These are phyloP conservation scores for Tenthredo distinguenda DNA, from an alignment of 2,888 invertebrate species.

Conservation along the genomic window DNA sequence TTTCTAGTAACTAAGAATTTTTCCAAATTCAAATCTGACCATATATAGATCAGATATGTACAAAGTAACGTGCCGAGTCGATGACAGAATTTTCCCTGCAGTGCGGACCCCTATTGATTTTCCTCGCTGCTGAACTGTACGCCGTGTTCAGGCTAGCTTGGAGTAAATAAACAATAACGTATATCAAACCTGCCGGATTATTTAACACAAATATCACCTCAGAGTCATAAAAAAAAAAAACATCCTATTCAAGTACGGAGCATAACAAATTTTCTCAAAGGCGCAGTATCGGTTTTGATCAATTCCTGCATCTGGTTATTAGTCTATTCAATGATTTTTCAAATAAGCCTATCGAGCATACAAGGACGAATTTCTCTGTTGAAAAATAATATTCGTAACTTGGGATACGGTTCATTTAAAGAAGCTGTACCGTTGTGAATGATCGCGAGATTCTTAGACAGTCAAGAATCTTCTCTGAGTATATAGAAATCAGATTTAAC, in stretches of 20 bases:
- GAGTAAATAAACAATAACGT: conserved; percentile 75
- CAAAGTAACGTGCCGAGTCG: conserved; percentile 3
- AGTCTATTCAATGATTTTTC: background rate
- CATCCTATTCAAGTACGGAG: background rate
- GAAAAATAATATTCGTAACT: background rate
- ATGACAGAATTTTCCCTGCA: conserved; percentile 76
- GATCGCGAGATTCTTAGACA: background rate
- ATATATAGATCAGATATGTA: background rate
- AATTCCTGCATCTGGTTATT: background rate
- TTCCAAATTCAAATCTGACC: conserved; percentile 8
- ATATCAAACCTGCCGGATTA: conserved; percentile 6
- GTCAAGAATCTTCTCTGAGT: background rate
- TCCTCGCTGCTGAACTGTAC: conserved; percentile 64
- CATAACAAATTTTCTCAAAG: background rate
- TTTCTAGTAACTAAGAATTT: background rate
- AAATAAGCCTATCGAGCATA: background rate
- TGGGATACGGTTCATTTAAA: background rate
- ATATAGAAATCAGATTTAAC: background rate
- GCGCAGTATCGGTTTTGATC: background rate
- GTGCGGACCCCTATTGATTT: conserved; percentile 77
- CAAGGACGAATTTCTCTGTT: background rate
- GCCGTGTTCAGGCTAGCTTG: conserved; percentile 58
- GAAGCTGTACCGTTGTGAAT: background rate
- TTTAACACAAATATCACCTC: background rate
- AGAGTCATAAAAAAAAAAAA: background rate